phyloP scores from a whole-genome alignment of 2,888 invertebrate species.

The Sphinx pinastri region DNA sequence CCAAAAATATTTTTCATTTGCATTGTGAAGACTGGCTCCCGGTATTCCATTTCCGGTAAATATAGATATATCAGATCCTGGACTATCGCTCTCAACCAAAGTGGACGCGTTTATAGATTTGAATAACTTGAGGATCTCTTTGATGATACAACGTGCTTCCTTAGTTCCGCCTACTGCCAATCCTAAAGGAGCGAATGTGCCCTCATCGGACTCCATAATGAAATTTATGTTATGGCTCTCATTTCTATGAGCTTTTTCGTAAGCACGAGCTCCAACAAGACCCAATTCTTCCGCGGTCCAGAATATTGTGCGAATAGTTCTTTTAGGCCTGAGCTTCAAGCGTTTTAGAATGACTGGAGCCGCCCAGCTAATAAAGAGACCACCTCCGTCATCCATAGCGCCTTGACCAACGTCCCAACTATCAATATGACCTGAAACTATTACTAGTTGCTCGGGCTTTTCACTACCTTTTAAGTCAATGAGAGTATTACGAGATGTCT shows the following conservation, averaged over 20 bases:
- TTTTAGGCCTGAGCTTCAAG: slow-evolving; percentile 86
- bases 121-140: slow-evolving; percentile 87
- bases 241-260: slow-evolving; percentile 84
- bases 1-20: slow-evolving; percentile 87
- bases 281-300: slow-evolving; percentile 94
- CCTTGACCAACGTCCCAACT: slow-evolving; percentile 95
- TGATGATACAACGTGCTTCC: slow-evolving; percentile 86
- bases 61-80: slow-evolving; percentile 88
- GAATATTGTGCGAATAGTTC: slow-evolving; percentile 89
- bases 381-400: slow-evolving; percentile 94
- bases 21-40: slow-evolving; percentile 87
- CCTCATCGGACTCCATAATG: slow-evolving; percentile 93
- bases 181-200: slow-evolving; percentile 90
- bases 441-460: slow-evolving; percentile 81
- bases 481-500: slow-evolving; percentile 88
- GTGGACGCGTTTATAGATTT: slow-evolving; percentile 87
- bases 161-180: slow-evolving; percentile 86
- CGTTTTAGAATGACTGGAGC: slow-evolving; percentile 87
- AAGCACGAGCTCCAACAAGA: slow-evolving; percentile 86
- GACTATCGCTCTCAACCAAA: slow-evolving; percentile 78
- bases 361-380: slow-evolving; percentile 91
- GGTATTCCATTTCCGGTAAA: slow-evolving; percentile 88
- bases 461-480: slow-evolving; percentile 86
- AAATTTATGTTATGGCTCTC: slow-evolving; percentile 86
- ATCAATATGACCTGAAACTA: slow-evolving; percentile 93